Base-by-base conservation (phyloP, 2,888 invertebrate species). In the Eilema caniola region DNA sequence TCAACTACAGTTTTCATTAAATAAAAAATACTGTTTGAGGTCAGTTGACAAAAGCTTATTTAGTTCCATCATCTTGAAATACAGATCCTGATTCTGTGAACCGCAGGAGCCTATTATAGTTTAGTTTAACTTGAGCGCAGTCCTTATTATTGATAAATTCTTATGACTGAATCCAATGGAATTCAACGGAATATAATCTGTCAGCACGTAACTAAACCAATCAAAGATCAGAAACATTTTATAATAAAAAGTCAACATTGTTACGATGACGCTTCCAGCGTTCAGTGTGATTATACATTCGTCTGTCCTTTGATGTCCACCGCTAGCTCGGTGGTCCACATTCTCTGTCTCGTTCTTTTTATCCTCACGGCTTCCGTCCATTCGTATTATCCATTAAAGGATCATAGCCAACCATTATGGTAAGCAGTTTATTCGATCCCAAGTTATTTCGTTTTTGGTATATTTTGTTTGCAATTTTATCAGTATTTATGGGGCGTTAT, bases 311-410 rank as follows among this genome's bases (percentile, higher is more conserved):
- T 95, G 94, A 95, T 86, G 92, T 92, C 76, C 75, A 79, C 92
- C 90, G 90, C 85, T 85, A 85, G 89, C 88, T 76, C 91, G 94
- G 94, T 95, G 94, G 94, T 94, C 95, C 83, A 85, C 86, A 87
- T 86, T 85, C 87, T 87, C 85, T 85, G 87, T 85, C 86, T 88
- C 87, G 85, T 88, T 89, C 88, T 92, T 93, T 92, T 93, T 90
- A 89, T 84, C 87, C 86, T 85, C 86, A 86, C 87, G 86, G 90
- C 89, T 93, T 93, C 93, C 93, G 90, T 89, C 88, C 88, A 84
- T 88, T 89, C 88, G 86, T 85, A 85, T 85, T 87, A 86, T 85
- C 88, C 90, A 93, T 90, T 91, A 89, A 84, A 84, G 86, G 87
- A 90, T 87, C 88, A 88, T 85, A 88, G 82, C 79, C 28, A 41